Evolutionary conservation across 2,113 vertebrate species (phyloP).

Genomic region (Psettodes erumei): DNA sequence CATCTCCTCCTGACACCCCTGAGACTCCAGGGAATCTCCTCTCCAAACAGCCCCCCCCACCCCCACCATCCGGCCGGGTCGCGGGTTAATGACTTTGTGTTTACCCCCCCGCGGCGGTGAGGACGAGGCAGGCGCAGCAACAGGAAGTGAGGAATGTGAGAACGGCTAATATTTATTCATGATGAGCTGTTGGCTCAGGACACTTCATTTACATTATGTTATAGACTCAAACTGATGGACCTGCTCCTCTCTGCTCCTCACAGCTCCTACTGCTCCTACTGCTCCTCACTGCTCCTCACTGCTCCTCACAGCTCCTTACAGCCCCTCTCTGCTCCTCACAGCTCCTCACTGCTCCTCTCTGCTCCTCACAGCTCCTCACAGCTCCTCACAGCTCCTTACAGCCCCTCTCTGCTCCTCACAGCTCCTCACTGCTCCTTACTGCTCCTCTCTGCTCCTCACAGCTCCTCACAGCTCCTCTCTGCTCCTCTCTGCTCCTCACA

Average conservation of each 20-base stretch:
- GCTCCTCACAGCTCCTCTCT: no score
- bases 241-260: conserved; percentile 71
- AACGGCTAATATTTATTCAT: conserved; percentile 87
- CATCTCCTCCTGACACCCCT: conserved; percentile 58
- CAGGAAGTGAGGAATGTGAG: conserved; percentile 79
- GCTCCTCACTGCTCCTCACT: conserved; percentile 53
- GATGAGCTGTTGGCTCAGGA: conserved; percentile 83
- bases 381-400: no score
- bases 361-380: no score
- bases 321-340: no score
- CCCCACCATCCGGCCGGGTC: conserved; percentile 57
- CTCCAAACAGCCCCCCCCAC: conserved; percentile 60
- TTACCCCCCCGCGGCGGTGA: conserved; percentile 65
- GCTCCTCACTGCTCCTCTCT: no score
- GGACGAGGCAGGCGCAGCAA: conserved; percentile 63
- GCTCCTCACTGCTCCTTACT: no score
- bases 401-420: no score
- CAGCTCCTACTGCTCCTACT: no score
- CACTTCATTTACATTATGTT: conserved; percentile 86
- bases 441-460: no score
- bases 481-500: no score
- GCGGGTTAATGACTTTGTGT: conserved; percentile 83
- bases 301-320: no score
- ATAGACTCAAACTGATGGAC: conserved; percentile 84
- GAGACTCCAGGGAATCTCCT: conserved; percentile 65